Evolutionary conservation across 2,797 vertebrate genomes (phyloP), one percentile per base, ranked within the genome.

Genomic region (Spondyliosoma cantharus): DNA sequence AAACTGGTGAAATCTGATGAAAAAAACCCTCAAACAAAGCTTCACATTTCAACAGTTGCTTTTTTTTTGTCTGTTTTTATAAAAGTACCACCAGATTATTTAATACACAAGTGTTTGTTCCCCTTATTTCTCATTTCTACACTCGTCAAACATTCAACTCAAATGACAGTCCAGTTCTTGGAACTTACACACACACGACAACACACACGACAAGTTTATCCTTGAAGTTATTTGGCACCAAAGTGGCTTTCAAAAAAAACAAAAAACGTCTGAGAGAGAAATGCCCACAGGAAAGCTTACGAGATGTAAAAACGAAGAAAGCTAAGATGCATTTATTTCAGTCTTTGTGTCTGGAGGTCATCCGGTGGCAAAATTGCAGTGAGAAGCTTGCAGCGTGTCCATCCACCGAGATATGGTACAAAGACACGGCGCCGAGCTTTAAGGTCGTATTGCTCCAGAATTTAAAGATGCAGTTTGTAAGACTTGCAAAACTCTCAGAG

Each of bases 71-170:
- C 5, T 32, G 12, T 7, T 50, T 22, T 45, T 37, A 69, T 20
- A 56, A 77, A 83, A 81, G 83, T 83, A 86, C 74, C 82, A 72
- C 15, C 76, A 66, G 27, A 65, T 76, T 46, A 75, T 63, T 74
- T 54, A 25, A 83, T 61, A 61, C 57, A 71, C 66, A 22, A 37
- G 8, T 9, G 19, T 61, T 56, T 43, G 25, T 54, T 74, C 60
- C 27, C 9, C 60, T 69, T 37, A 29, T 45, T 49, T 78, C 59
- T 71, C 22, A 27, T 27, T 17, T 65, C 52, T 37, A 53, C 52
- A 57, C 32, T 56, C 72, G 17, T 74, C 13, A 76, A 32, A 81
- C 45, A 60, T 2, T 58, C 70, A 64, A 48, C 46, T 80, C 42
- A 29, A 37, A 29, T 29, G 13, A 66, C 19, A 62, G 9, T 43